These are phyloP conservation scores for Drosophila fungiperda DNA, from an alignment of 2,888 invertebrate species.

Conservation along the genomic window DNA sequence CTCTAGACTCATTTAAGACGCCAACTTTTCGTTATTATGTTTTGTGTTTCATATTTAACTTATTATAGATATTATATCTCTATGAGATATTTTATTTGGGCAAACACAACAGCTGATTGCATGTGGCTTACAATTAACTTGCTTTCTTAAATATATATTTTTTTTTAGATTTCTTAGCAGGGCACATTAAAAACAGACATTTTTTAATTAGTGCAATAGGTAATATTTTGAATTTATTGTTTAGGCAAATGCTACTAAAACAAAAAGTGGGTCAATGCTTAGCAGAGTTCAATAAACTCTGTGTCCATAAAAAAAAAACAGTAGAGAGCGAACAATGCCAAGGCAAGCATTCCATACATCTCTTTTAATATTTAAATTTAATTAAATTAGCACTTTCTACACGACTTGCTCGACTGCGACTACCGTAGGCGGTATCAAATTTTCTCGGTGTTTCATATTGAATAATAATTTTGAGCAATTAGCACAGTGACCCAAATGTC, in stretches of 20 bases:
- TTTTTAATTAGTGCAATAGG: not conserved
- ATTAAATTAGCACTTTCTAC: slow-evolving; percentile 77
- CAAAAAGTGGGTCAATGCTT: slow-evolving; percentile 45
- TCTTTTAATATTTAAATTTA: slow-evolving; percentile 65
- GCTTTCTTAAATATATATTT: not conserved
- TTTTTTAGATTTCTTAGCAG: not conserved
- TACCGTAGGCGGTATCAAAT: slow-evolving; percentile 13
- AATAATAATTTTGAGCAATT: slow-evolving; percentile 76
- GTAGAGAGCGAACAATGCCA: slow-evolving; percentile 29
- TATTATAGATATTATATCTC: slow-evolving; percentile 1
- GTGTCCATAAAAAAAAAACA: slow-evolving; percentile 3
- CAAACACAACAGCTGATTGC: slow-evolving; percentile 21
- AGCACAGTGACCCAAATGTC: slow-evolving; percentile 70
- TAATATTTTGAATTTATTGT: slow-evolving; percentile 4
- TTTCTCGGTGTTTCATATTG: slow-evolving; percentile 55
- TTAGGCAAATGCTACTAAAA: slow-evolving; percentile 2
- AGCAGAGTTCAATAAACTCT: slow-evolving; percentile 59
- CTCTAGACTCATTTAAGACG: slow-evolving; percentile 39
- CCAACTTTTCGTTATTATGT: slow-evolving; percentile 51
- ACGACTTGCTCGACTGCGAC: slow-evolving; percentile 30
- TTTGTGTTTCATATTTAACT: slow-evolving; percentile 15
- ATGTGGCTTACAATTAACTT: slow-evolving; percentile 4
- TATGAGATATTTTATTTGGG: slow-evolving; percentile 12
- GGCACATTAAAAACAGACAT: not conserved
- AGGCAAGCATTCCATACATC: slow-evolving; percentile 42